Base-by-base conservation (phyloP, 2,797 vertebrate species). In the Catostomus latipinnis region DNA sequence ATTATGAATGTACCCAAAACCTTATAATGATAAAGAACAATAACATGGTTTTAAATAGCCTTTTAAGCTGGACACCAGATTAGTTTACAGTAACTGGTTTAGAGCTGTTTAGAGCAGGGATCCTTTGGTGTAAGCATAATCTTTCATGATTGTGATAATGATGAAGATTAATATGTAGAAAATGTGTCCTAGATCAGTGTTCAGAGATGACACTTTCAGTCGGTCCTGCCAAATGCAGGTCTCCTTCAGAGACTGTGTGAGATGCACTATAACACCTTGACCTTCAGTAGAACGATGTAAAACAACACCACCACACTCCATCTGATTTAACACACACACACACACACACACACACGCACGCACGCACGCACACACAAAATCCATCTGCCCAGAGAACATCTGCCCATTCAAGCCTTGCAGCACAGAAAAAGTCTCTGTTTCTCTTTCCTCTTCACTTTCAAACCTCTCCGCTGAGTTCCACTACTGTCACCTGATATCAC, bases 361-460 rank as follows among this genome's bases (percentile, higher is more conserved):
- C 49, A 76, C 16, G 57, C 63, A 76, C 11, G 50, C 60, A 71
- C 12, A 60, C 58, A 65, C 43, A 53, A 61, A 45, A n/a, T 68
- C 74, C 54, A 82, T 82, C 76, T 79, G 76, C 57, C 18, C 71
- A 69, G 54, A 45, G 46, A 69, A 43, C 75, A 77, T 77, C 65
- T 70, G 48, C 34, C 49, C 34, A 62, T 78, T 71, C 63, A 68
- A 66, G 61, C 13, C 72, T 16, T 52, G 65, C 61, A 46, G 61
- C 34, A 54, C 6, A 71, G 50, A 63, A 50, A 62, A 57, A 48
- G 13, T 22, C 22, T 70, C 56, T 69, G 8, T 68, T 18, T 46
- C 79, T 49, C 16, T n/a, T 43, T 43, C 13, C 14, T 43, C 18
- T 11, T 74, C 60, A 50, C 57, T 74, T 22, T 79, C 52, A 50